Evolutionary conservation across 2,113 vertebrate species (phyloP).

Genomic region (Ardeotis arabs): DNA sequence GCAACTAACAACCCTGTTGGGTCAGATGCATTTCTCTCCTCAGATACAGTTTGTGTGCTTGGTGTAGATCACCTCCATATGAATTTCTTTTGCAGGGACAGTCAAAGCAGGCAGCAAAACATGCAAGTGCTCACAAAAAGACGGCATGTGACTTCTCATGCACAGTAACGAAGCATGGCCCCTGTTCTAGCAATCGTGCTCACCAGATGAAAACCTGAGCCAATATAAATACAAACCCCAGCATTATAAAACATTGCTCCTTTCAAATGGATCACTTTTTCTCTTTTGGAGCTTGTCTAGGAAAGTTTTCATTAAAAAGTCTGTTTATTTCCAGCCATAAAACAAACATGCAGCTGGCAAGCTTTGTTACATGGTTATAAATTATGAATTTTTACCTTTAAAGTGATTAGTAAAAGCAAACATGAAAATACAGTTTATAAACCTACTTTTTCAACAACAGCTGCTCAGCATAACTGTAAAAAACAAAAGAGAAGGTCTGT

Average conservation of each 20-base stretch:
- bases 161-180: neutral
- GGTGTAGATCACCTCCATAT: neutral
- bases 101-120: neutral
- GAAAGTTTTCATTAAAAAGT: neutral
- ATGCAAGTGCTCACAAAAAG: neutral
- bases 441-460: conserved; percentile 73
- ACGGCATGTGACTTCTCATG: neutral
- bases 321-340: neutral
- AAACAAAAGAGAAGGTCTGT: neutral
- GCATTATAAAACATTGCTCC: neutral
- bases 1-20: neutral
- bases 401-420: conserved; percentile 52
- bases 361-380: neutral
- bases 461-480: conserved; percentile 66
- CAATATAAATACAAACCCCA: neutral
- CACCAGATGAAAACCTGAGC: neutral
- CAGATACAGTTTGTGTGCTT: neutral
- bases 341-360: conserved; percentile 4
- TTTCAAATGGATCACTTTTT: neutral
- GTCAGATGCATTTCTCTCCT: neutral
- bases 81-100: neutral
- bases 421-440: conserved; percentile 42
- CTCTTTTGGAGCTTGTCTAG: neutral
- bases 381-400: neutral
- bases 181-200: neutral